Evolutionary conservation across 2,888 invertebrate species (phyloP).

Genomic region (Andrena minutula): DNA sequence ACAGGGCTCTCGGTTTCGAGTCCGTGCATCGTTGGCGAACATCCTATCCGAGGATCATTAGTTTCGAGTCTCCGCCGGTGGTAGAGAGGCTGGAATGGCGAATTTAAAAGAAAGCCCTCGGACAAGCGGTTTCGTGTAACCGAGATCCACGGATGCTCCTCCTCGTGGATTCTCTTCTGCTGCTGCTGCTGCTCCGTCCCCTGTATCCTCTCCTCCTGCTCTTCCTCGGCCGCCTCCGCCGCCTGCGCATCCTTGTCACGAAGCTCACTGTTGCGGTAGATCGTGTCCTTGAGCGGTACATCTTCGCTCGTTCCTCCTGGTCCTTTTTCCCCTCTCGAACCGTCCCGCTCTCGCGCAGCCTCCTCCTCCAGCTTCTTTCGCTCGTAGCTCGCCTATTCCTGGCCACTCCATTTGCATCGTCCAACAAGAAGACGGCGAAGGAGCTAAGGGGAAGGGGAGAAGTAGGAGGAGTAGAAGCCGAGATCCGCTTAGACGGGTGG

Average conservation of each 20-base stretch:
- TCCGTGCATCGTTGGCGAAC: slow-evolving; percentile 14
- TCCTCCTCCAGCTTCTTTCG: slow-evolving; percentile 30
- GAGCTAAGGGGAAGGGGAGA: not conserved
- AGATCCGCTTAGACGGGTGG: slow-evolving; percentile 66
- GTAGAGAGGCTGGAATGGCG: slow-evolving; percentile 33
- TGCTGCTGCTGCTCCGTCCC: slow-evolving; percentile 3
- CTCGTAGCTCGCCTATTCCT: slow-evolving; percentile 66
- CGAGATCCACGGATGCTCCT: slow-evolving; percentile 56
- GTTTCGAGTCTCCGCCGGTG: slow-evolving; percentile 45
- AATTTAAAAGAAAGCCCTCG: slow-evolving; percentile 52
- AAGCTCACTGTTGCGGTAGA: slow-evolving; percentile 73
- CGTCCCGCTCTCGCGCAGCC: slow-evolving; percentile 18
- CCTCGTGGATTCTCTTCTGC: slow-evolving; percentile 2
- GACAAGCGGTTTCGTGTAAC: slow-evolving; percentile 69
- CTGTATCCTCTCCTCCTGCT: slow-evolving; percentile 9
- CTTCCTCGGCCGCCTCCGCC: slow-evolving; percentile 25
- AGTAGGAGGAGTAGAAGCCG: slow-evolving; percentile 18
- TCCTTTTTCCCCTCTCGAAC: slow-evolving; percentile 55
- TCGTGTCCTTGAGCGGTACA: slow-evolving; percentile 78
- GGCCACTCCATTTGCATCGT: slow-evolving; percentile 74
- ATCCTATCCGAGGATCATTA: slow-evolving; percentile 46
- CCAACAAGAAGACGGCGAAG: slow-evolving; percentile 52
- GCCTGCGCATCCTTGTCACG: slow-evolving; percentile 73
- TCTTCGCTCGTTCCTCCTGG: slow-evolving; percentile 58
- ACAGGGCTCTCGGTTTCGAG: not conserved